These are phyloP conservation scores for Amphiura filiformis DNA, from an alignment of 35 echinoderm and acorn worm species.

Conservation along the genomic window DNA sequence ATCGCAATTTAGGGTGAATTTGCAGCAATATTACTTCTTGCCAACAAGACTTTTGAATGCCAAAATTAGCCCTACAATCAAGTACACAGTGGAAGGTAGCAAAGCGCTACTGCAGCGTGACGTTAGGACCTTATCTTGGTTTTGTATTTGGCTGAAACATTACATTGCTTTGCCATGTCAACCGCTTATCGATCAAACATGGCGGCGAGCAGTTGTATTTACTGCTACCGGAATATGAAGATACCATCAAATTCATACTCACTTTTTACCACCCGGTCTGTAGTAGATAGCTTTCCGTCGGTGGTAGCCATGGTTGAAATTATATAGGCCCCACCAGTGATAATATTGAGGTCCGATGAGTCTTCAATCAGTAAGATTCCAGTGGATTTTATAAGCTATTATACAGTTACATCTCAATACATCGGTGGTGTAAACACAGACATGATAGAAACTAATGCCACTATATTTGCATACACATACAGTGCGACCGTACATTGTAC, in stretches of 20 bases:
- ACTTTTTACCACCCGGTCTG: slow-evolving; percentile 53
- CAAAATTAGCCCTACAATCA: no score
- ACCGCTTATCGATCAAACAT: slow-evolving; percentile 21
- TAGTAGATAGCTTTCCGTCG: slow-evolving; percentile 45
- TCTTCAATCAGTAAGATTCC: neutral
- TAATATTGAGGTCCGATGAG: slow-evolving; percentile 1
- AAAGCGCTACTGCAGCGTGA: no score
- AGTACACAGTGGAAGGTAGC: no score
- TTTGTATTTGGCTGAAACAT: neutral
- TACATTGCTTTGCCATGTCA: neutral
- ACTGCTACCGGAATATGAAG: neutral
- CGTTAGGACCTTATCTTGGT: no score
- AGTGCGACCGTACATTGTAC: neutral
- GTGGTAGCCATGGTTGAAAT: slow-evolving; percentile 49
- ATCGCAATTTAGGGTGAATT: no score
- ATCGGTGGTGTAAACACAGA: slow-evolving; percentile 12
- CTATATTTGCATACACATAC: neutral
- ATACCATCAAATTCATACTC: slow-evolving; percentile 24
- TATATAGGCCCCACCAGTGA: slow-evolving; percentile 1
- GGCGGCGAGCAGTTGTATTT: neutral
- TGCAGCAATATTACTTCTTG: no score
- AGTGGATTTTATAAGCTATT: neutral
- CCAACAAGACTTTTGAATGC: no score
- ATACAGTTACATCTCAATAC: neutral
- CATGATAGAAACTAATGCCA: neutral